Evolutionary conservation across 2,888 invertebrate genomes (phyloP).

Genomic region (Hirtodrosophila cameraria): DNA sequence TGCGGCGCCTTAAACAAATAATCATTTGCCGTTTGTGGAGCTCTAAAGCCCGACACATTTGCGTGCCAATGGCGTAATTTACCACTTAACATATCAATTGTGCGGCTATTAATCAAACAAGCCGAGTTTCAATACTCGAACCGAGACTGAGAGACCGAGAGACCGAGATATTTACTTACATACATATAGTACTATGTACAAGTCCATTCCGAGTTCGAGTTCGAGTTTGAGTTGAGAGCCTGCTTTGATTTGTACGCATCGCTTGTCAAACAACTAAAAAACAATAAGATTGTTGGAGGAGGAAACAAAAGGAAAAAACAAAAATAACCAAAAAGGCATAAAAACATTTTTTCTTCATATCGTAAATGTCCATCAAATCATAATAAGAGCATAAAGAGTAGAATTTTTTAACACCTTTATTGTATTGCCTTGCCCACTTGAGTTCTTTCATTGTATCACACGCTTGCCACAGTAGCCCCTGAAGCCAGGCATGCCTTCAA

Average conservation of each 20-base stretch:
- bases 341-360: constrained; percentile 53
- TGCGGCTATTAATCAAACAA: constrained; percentile 79
- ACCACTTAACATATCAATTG: constrained; percentile 80
- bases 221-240: constrained; percentile 36
- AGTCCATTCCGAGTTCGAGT: constrained; percentile 2
- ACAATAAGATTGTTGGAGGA: constrained; percentile 45
- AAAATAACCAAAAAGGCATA: constrained; percentile 27
- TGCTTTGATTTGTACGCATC: constrained; percentile 80
- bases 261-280: constrained; percentile 74
- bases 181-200: too few species aligned
- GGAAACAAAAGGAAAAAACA: constrained; percentile 29
- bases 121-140: constrained; percentile 34
- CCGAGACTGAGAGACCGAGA: constrained; percentile 23
- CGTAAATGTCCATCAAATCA: constrained; percentile 76
- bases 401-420: constrained; percentile 78
- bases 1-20: constrained; percentile 78
- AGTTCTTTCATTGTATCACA: constrained; percentile 35
- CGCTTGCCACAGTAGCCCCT: constrained; percentile 65
- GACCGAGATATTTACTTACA: too few species aligned
- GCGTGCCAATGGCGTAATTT: constrained; percentile 79
- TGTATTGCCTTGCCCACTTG: constrained; percentile 62
- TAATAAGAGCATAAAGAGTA: constrained; percentile 78
- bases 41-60: constrained; percentile 59
- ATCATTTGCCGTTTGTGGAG: constrained; percentile 61
- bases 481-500: not conserved